Base-by-base conservation (phyloP, 1,140 invertebrate genomes). In the Ostrea edulis region DNA sequence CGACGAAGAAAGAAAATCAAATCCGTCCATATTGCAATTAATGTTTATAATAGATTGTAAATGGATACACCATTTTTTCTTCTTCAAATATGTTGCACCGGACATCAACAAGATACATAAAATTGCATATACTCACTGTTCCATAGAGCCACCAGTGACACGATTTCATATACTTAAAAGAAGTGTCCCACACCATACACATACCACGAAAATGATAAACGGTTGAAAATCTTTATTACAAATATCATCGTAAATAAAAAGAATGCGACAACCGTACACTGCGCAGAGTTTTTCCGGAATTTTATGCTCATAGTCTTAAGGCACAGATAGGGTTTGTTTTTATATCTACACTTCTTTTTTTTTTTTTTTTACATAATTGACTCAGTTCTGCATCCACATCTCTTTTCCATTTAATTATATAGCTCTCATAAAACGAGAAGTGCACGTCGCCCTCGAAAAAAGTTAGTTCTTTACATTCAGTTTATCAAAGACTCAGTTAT, bases 361-460 rank as follows among this genome's bases (percentile, higher is more conserved):
- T 44, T 44, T 44, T 44, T 44, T 44, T 44, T 25, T 77, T 77
- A 77, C 68, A 77, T 77, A 77, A 77, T 77, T 77, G 68, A 77
- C 68, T 77, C 55, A 25, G 22, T 25, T 77, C 68, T 77, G 68
- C 29, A 77, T 25, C 68, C 68, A 77, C 68, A 77, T 77, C 68
- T 77, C 68, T 77, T 77, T 62, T 77, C 68, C 68, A 77, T 77
- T 77, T 77, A 77, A 77, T 77, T 77, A 77, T 77, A 77, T 77
- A 14, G 22, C 68, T 77, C 68, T 77, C 68, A 77, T 77, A 77
- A 77, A 77, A 77, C 25, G 22, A 77, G 68, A 77, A 77, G 68
- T 77, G 68, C 68, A 77, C 68, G 68, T 77, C 68, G 68, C 29
- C 68, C 55, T 25, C 68, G 68, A 77, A 77, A 77, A 71, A 68